phyloP scores from a whole-genome alignment of 2,113 vertebrate species.

The Phalacrocorax aristotelis region DNA sequence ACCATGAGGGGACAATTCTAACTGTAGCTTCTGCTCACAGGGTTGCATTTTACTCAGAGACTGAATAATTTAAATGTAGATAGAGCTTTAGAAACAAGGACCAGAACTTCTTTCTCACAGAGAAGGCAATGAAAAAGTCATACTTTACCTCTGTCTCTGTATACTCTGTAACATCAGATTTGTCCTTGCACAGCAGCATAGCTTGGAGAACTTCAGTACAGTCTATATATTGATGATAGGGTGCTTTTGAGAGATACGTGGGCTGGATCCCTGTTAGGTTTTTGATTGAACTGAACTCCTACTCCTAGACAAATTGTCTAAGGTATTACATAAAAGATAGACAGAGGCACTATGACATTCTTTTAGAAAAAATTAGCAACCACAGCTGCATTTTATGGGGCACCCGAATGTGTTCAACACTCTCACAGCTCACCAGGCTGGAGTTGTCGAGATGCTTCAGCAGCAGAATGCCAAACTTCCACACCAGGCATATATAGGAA shows the following conservation, averaged over 20 bases:
- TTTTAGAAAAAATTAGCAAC: not conserved
- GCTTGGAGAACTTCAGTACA: not conserved
- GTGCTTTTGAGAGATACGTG: not conserved
- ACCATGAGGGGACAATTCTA: not conserved
- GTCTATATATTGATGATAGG: not conserved
- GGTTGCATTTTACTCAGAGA: not conserved
- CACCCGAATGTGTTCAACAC: not conserved
- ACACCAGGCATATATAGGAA: not conserved
- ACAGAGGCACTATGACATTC: not conserved
- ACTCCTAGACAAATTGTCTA: not conserved
- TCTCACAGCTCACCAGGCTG: not conserved
- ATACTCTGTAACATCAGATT: not conserved
- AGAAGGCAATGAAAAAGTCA: not conserved
- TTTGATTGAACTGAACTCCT: conserved; percentile 9
- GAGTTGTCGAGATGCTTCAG: not conserved
- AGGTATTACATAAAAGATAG: not conserved
- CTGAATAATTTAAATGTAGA: not conserved
- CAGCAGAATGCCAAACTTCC: not conserved
- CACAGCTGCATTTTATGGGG: not conserved
- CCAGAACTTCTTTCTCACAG: not conserved
- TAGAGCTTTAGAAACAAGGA: not conserved
- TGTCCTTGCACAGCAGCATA: not conserved
- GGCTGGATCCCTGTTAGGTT: not conserved
- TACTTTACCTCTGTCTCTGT: not conserved
- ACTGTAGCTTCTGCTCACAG: not conserved